Conservation (phyloP, 2,888 invertebrate species). For the Ormyrus rosae region DNA sequence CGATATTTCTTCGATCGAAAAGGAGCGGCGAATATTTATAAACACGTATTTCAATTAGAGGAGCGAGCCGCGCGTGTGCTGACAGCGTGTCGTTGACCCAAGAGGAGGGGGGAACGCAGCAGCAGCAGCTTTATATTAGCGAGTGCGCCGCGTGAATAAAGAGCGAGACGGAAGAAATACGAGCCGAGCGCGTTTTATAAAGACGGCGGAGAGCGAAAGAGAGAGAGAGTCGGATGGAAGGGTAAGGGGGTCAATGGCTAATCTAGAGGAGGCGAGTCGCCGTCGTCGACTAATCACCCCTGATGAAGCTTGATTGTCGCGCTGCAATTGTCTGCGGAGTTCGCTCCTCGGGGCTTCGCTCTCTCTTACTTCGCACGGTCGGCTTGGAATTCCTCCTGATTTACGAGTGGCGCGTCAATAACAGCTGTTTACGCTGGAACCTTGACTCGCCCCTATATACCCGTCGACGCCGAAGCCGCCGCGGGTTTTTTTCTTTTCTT, state of each 20-base stretch:
- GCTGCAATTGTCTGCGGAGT: conserved; percentile 63
- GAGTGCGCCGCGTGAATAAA: conserved; percentile 37
- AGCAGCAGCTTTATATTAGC: conserved; percentile 19
- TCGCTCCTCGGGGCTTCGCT: conserved; percentile 12
- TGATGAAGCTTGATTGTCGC: conserved; percentile 67
- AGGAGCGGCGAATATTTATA: conserved; percentile 21
- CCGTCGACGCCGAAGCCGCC: too few relatives aligned
- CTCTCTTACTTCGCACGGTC: background rate
- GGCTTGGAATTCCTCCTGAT: conserved; percentile 37
- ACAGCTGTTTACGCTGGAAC: conserved; percentile 26
- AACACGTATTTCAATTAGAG: conserved; percentile 29
- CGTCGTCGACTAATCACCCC: conserved; percentile 66
- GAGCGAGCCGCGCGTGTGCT: background rate
- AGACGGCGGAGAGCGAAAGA: conserved; percentile 11
- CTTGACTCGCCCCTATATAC: conserved; percentile 20
- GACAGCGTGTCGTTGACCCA: background rate
- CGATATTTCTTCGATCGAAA: background rate
- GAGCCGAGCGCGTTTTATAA: background rate
- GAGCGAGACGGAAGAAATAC: conserved; percentile 49
- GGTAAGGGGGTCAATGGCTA: conserved; percentile 64
- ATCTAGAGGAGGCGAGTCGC: conserved; percentile 62
- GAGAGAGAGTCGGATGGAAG: conserved; percentile 42
- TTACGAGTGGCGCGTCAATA: conserved; percentile 29
- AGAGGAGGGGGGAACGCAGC: background rate
- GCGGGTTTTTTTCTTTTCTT: background rate